These are phyloP conservation scores for Limonius californicus DNA, from an alignment of 1,140 invertebrate genomes.

Conservation along the genomic window DNA sequence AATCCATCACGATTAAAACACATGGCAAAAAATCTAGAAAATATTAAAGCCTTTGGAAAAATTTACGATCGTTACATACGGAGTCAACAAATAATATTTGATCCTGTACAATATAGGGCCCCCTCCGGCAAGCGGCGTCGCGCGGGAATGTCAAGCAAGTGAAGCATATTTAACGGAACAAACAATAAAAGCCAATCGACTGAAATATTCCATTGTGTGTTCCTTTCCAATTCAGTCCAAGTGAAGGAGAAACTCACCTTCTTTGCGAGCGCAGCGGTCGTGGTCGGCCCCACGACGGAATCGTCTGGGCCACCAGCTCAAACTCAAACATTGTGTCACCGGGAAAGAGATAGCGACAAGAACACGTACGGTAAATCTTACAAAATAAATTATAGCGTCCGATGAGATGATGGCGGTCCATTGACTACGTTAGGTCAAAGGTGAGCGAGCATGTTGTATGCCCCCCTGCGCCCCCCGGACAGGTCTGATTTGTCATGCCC, in stretches of 20 bases:
- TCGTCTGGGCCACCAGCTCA: neutral
- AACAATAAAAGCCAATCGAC: neutral
- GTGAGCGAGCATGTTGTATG: slow-evolving; percentile 37
- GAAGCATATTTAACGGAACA: slow-evolving; percentile 14
- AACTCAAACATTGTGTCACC: neutral
- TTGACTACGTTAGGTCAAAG: slow-evolving; percentile 38
- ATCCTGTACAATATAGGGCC: slow-evolving; percentile 6
- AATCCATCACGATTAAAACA: too few species aligned
- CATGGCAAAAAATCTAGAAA: too few species aligned
- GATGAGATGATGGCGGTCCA: slow-evolving; percentile 40
- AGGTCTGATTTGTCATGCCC: slow-evolving; percentile 40
- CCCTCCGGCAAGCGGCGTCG: neutral
- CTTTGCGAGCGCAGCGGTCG: too few species aligned
- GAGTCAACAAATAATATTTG: too few species aligned
- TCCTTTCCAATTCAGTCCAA: slow-evolving; percentile 2
- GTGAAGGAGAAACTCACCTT: slow-evolving; percentile 1
- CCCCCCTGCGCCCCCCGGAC: slow-evolving; percentile 8
- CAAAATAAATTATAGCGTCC: slow-evolving; percentile 36
- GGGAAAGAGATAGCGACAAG: neutral
- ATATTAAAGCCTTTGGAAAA: too few species aligned
- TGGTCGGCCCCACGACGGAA: neutral
- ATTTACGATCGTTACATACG: too few species aligned
- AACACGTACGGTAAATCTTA: slow-evolving; percentile 3
- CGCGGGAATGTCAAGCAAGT: neutral
- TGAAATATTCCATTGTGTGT: slow-evolving; percentile 12